phyloP scores from a whole-genome alignment of 2,888 invertebrate species.

The Trichogramma evanescens region DNA sequence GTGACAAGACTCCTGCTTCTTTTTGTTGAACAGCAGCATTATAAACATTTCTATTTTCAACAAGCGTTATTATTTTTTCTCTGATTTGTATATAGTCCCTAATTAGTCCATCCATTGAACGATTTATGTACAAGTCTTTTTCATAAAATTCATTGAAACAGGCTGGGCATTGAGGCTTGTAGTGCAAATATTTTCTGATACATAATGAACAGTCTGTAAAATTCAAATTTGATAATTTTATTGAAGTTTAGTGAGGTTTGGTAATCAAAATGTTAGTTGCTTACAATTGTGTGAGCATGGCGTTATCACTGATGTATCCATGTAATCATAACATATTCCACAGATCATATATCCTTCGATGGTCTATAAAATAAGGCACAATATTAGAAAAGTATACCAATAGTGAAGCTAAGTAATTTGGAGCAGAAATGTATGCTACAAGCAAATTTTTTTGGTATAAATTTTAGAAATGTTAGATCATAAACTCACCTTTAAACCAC shows the following conservation, averaged over 20 bases:
- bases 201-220: constrained; percentile 50
- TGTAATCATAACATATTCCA: constrained; percentile 51
- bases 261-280: constrained; percentile 22
- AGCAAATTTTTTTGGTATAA: background rate
- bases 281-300: constrained; percentile 52
- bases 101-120: constrained; percentile 48
- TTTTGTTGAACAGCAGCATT: constrained; percentile 1
- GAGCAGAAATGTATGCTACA: background rate
- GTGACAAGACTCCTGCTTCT: background rate
- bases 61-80: constrained; percentile 35
- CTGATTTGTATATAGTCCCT: constrained; percentile 35
- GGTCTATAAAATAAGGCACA: constrained; percentile 36
- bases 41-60: constrained; percentile 28
- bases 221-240: constrained; percentile 5
- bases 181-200: constrained; percentile 49
- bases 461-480: background rate
- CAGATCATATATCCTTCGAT: constrained; percentile 48
- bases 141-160: constrained; percentile 49
- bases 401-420: background rate
- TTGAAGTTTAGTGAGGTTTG: background rate
- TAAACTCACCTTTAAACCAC: constrained; percentile 13
- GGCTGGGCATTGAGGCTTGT: constrained; percentile 49
- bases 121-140: constrained; percentile 48
- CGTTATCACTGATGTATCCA: constrained; percentile 49
- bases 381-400: background rate